Evolutionary conservation across 2,113 vertebrate genomes (phyloP).

Genomic region (Grammomys surdaster): DNA sequence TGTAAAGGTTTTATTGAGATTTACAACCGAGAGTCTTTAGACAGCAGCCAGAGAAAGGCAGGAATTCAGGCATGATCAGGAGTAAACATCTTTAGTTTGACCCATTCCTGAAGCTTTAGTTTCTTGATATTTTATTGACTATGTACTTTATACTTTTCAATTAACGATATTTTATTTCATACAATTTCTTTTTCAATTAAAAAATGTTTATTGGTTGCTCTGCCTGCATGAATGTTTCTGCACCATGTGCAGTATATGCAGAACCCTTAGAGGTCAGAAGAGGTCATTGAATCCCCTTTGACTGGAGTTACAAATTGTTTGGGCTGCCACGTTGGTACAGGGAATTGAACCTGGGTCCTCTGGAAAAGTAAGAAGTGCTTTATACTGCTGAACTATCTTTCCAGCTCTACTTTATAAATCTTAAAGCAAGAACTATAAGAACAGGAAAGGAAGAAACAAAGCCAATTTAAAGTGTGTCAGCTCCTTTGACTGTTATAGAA

Average conservation of each 20-base stretch:
- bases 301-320: not conserved
- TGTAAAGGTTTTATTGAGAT: slow-evolving; percentile 58
- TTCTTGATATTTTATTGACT: not conserved
- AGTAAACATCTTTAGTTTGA: not conserved
- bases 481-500: not conserved
- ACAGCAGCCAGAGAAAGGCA: slow-evolving; percentile 24
- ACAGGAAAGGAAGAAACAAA: not conserved
- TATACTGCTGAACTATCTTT: not conserved
- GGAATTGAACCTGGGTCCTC: not conserved
- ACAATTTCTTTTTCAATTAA: not conserved
- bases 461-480: not conserved
- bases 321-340: not conserved
- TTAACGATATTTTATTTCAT: slow-evolving; percentile 15
- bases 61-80: slow-evolving; percentile 33
- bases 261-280: not conserved
- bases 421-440: slow-evolving; percentile 45
- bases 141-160: slow-evolving; percentile 6
- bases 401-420: not conserved
- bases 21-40: slow-evolving; percentile 27
- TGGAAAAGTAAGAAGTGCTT: not conserved
- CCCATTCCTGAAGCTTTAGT: not conserved
- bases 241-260: not conserved
- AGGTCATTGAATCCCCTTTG: not conserved
- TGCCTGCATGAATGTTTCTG: not conserved
- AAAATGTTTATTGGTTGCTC: not conserved